These are phyloP conservation scores for Cyprinodon diabolis DNA, from an alignment of 2,797 vertebrate species.

Conservation along the genomic window DNA sequence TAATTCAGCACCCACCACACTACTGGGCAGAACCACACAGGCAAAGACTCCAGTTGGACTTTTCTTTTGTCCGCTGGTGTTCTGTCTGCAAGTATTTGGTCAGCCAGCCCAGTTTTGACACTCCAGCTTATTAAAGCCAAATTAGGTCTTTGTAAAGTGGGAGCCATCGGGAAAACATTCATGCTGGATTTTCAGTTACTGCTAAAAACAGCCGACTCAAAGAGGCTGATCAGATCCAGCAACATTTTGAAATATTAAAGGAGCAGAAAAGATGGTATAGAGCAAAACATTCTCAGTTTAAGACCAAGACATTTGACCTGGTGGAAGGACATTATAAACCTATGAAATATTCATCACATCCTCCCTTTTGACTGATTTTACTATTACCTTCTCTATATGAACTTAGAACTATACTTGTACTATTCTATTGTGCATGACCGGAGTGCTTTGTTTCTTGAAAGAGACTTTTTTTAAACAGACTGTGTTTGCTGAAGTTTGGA, in stretches of 20 bases:
- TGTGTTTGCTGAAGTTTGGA: conserved; percentile 28
- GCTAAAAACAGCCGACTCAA: conserved; percentile 55
- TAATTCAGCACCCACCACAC: conserved; percentile 13
- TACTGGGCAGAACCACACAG: conserved; percentile 14
- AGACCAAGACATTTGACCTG: background rate
- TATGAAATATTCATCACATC: background rate
- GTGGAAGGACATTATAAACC: background rate
- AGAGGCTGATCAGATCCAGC: conserved; percentile 33
- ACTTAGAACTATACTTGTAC: background rate
- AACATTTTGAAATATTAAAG: conserved; percentile 25
- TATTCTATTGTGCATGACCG: background rate
- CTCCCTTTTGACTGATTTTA: background rate
- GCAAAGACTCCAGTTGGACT: conserved; percentile 35
- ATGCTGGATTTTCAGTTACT: conserved; percentile 55
- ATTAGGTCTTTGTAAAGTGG: conserved; percentile 58
- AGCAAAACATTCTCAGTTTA: background rate
- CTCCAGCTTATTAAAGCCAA: conserved; percentile 41
- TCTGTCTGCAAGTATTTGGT: conserved; percentile 43
- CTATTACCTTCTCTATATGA: background rate
- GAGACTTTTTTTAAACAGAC: conserved; percentile 31
- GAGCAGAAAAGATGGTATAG: background rate
- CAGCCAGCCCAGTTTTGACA: conserved; percentile 36
- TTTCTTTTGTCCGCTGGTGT: conserved; percentile 27
- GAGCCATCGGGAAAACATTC: conserved; percentile 41
- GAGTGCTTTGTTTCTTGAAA: conserved; percentile 11